Conservation (phyloP, 2,113 vertebrate genomes). For the Chelonoidis abingdonii region DNA sequence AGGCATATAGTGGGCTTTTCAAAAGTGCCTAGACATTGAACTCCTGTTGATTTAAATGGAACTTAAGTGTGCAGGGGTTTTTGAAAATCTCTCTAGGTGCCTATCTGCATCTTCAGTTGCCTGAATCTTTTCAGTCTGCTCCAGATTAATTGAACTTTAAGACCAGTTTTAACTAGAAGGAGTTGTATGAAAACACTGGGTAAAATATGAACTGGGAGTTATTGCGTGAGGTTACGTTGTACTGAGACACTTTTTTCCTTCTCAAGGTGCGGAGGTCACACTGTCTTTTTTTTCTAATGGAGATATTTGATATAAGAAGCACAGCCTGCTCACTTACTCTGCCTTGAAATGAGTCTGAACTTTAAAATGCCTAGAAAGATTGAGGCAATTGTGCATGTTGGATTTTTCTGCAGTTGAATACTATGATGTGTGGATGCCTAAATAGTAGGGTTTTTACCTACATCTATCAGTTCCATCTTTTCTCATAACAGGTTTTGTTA, state of each 20-base stretch:
- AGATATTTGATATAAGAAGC: not conserved
- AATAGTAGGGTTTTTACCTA: not conserved
- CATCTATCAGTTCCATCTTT: not conserved
- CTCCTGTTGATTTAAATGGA: not conserved
- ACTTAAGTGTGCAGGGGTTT: not conserved
- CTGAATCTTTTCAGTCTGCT: not conserved
- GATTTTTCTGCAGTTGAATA: not conserved
- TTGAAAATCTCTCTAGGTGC: not conserved
- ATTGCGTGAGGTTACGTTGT: not conserved
- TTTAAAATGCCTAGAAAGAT: not conserved
- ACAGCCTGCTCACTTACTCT: not conserved
- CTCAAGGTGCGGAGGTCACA: not conserved
- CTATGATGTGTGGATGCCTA: not conserved
- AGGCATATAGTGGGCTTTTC: not conserved
- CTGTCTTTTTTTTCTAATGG: not conserved
- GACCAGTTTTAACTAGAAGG: not conserved
- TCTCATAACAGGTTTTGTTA: not conserved
- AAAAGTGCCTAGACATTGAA: rapidly evolving
- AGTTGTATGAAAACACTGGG: not conserved
- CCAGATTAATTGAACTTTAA: not conserved
- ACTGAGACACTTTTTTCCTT: not conserved
- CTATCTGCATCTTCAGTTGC: not conserved
- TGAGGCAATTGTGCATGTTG: not conserved
- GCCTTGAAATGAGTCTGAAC: not conserved
- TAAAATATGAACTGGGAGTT: not conserved